Percentiles rank a stretch among this genome's conserved stretches.
Evolutionary conservation across 2,888 invertebrate species (phyloP).

Genomic region (Anthoptus insignis): DNA sequence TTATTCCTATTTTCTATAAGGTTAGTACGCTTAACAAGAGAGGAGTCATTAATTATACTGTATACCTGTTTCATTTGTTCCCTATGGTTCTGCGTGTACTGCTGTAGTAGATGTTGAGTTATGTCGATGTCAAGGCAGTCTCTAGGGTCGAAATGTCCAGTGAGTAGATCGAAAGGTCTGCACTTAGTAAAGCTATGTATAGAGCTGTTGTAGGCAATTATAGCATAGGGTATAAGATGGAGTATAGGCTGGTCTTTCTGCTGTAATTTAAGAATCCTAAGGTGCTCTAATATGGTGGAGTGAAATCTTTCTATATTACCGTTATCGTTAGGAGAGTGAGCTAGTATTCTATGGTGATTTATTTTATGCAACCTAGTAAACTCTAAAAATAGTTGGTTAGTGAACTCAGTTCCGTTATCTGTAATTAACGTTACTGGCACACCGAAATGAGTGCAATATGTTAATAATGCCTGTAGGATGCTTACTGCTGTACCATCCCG

Average conservation of each 20-base stretch:
- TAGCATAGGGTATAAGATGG: conserved; percentile 22
- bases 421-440: conserved; percentile 34
- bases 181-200: conserved; percentile 50
- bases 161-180: conserved; percentile 25
- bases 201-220: conserved; percentile 36
- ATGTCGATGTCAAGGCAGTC: conserved; percentile 25
- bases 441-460: conserved; percentile 37
- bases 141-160: conserved; percentile 24
- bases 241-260: conserved; percentile 34
- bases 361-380: conserved; percentile 20
- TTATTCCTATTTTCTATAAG: conserved; percentile 36
- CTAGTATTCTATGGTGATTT: conserved; percentile 22
- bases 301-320: conserved; percentile 48
- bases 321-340: conserved; percentile 47
- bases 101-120: conserved; percentile 24
- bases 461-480: conserved; percentile 20
- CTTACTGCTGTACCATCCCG: conserved; percentile 31
- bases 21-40: conserved; percentile 33
- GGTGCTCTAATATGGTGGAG: conserved; percentile 46
- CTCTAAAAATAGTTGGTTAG: conserved; percentile 26
- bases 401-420: conserved; percentile 38
- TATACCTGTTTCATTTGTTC: conserved; percentile 45
- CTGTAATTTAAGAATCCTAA: conserved; percentile 43
- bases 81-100: conserved; percentile 45
- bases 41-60: conserved; percentile 43